Conservation (phyloP, 2,888 invertebrate genomes). For the Sminthurinus aureus region DNA sequence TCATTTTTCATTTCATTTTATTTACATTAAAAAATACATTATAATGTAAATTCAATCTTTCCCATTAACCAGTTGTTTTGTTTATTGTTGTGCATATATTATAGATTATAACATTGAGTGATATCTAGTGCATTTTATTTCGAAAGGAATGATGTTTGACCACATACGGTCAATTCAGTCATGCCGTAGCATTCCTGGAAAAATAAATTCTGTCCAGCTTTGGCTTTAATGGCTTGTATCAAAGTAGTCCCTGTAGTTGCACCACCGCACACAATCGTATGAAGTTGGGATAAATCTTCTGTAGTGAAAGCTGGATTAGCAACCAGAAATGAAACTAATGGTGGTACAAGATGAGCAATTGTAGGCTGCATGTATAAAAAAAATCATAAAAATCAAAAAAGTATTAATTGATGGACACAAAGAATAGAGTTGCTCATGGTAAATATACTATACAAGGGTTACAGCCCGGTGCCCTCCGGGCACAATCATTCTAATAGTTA, state of each 20-base stretch:
- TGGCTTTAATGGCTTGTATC: conserved; percentile 26
- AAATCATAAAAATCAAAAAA: background rate
- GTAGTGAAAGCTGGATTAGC: conserved; percentile 74
- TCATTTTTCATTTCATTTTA: no score
- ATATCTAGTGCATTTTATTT: no score
- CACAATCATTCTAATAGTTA: no score
- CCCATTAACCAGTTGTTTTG: conserved; percentile 67
- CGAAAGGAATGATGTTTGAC: conserved; percentile 60
- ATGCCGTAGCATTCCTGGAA: conserved; percentile 47
- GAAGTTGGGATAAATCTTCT: conserved; percentile 72
- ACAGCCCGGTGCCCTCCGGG: no score
- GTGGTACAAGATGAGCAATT: conserved; percentile 72
- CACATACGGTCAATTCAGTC: conserved; percentile 62
- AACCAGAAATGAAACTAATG: conserved; percentile 76
- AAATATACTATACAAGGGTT: background rate
- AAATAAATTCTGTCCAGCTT: conserved; percentile 34
- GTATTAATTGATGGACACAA: background rate
- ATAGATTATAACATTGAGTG: no score
- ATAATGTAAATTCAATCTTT: no score
- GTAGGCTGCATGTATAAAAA: conserved; percentile 40
- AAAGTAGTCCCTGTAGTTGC: conserved; percentile 66
- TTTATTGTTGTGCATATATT: conserved; percentile 58
- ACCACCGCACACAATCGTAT: conserved; percentile 70
- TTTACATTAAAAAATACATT: no score
- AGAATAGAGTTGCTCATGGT: background rate